phyloP scores from a whole-genome alignment of 92 coral and sea anemone genomes.

The Porites lobata region DNA sequence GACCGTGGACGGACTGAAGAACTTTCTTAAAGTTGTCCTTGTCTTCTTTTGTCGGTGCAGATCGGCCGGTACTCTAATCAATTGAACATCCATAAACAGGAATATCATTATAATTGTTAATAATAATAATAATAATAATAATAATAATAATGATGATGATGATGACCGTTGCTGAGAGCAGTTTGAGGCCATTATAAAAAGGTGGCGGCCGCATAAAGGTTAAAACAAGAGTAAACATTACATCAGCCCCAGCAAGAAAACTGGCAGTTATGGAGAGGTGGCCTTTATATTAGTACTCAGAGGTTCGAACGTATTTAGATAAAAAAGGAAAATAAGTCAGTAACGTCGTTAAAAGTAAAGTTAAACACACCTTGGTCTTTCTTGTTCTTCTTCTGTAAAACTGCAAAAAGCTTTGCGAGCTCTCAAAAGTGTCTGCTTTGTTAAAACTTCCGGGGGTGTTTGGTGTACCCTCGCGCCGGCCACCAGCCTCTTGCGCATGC shows the following conservation, averaged over 20 bases:
- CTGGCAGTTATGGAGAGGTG: too few species aligned
- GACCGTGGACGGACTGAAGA: slow-evolving; percentile 89
- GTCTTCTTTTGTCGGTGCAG: slow-evolving; percentile 90
- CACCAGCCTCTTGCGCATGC: slow-evolving; percentile 72
- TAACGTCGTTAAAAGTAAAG: not conserved
- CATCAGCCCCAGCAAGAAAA: too few species aligned
- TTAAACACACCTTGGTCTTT: slow-evolving; percentile 77
- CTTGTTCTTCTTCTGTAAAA: slow-evolving; percentile 80
- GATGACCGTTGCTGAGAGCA: too few species aligned
- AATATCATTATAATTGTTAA: not conserved
- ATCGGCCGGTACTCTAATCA: slow-evolving; percentile 88
- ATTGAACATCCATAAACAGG: not conserved
- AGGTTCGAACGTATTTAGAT: not conserved
- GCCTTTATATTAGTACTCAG: too few species aligned
- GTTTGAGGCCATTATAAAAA: too few species aligned
- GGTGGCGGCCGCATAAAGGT: too few species aligned
- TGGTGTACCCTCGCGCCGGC: slow-evolving; percentile 72
- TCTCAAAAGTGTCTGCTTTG: slow-evolving; percentile 84
- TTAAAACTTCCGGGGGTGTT: slow-evolving; percentile 80
- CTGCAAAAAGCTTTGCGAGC: slow-evolving; percentile 86
- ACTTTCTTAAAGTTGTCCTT: slow-evolving; percentile 83
- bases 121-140: too few species aligned
- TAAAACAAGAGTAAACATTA: too few species aligned
- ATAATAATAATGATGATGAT: too few species aligned
- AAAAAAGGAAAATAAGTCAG: not conserved